phyloP scores from a whole-genome alignment of 2,113 vertebrate species.

The Mastomys natalensis region DNA sequence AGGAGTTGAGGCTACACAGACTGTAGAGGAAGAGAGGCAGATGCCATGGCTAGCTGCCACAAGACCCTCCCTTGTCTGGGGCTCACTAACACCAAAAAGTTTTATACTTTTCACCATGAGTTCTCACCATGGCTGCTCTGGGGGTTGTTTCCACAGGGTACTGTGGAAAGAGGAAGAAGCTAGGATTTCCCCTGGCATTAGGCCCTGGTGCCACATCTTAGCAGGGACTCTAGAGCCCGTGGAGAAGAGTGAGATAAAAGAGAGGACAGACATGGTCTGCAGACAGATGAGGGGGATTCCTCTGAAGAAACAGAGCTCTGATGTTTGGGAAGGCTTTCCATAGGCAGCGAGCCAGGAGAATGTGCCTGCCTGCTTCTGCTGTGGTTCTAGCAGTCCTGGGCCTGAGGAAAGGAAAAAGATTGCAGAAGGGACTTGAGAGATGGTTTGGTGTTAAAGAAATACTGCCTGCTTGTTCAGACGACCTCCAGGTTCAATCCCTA shows the following conservation, averaged over 20 bases:
- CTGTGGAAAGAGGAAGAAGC: too few relatives aligned
- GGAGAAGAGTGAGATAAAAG: not conserved
- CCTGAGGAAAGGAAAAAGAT: not conserved
- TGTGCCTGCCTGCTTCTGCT: not conserved
- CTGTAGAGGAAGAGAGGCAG: not conserved
- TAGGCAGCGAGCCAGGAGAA: fast-evolving
- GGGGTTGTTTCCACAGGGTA: not conserved
- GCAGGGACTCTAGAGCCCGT: not conserved
- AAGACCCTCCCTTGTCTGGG: not conserved
- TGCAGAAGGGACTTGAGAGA: not conserved
- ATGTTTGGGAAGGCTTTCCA: not conserved
- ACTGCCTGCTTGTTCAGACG: not conserved
- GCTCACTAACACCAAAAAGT: not conserved
- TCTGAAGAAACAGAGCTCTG: not conserved
- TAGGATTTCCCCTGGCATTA: too few relatives aligned
- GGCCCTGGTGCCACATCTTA: not conserved
- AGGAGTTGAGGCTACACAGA: not conserved
- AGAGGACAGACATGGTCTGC: not conserved
- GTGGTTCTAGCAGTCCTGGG: not conserved
- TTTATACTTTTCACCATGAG: not conserved
- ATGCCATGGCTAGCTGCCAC: fast-evolving
- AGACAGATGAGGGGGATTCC: fast-evolving
- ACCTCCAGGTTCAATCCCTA: not conserved
- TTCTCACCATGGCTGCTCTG: not conserved
- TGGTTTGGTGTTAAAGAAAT: not conserved